Base-by-base conservation (phyloP, 2,888 invertebrate genomes). In the Tineola bisselliella region DNA sequence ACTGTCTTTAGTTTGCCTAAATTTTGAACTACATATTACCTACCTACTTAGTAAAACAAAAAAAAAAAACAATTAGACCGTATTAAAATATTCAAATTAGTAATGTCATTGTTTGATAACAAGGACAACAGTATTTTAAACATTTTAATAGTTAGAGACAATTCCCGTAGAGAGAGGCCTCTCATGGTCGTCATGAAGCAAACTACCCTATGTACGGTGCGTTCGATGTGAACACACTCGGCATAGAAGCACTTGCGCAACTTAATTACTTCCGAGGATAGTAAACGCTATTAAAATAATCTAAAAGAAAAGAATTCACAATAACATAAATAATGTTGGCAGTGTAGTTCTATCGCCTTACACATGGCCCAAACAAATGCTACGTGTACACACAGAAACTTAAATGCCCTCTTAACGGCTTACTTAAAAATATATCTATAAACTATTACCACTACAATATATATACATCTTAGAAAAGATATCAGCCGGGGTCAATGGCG, bases 401-500 rank as follows among this genome's bases (percentile, higher is more conserved):
- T 10, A 38, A 38, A 38, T 38, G 38, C 38, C 38, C 10, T 38
- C 10, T 38, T 38, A 38, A 38, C 25, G 38, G 38, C 38, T 38
- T 52, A 33, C 38, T n/a, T 31, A 31, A 25, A 25, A 13, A 25
- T 58, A 13, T 30, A 30, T 31, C 31, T 58, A 58, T 17, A 58
- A 12, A 17, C 12, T 48, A 44, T 25, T 43, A 57, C 38, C 19
- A 48, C 8, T n/a, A 56, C 17, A 8, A 58, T 44, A 48, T 61
- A 62, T 54, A 59, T 59, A 58, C 58, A 60, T 11, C 38, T 25
- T 58, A 58, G 17, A 31, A 33, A 15, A 58, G 1, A 13, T n/a
- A 33, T 30, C 11, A 15, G 71, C 81, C 75, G 64, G 73, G 76
- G 87, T 87, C 87, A 87, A 78, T 83, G 86, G 68, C 84, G 87